Percentiles rank a stretch among this genome's conserved stretches.
phyloP scores from a whole-genome alignment of 2,797 vertebrate species.

The Manis pentadactyla region DNA sequence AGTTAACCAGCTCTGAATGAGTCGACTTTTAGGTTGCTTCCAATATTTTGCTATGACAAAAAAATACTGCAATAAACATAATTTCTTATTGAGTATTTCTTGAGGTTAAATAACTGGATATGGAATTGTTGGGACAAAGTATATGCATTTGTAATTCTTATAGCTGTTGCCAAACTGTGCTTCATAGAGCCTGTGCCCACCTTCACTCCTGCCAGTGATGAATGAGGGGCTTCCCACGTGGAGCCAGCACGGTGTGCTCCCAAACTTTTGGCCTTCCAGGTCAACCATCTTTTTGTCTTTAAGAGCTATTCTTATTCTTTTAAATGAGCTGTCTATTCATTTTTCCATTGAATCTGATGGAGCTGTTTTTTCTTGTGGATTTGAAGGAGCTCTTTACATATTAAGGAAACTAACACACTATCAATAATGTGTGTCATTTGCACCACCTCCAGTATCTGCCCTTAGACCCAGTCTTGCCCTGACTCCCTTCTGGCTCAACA shows the following conservation, averaged over 20 bases:
- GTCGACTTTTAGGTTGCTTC: not conserved
- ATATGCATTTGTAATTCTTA: not conserved
- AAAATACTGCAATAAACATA: not conserved
- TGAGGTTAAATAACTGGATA: not conserved
- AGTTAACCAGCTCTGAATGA: not conserved
- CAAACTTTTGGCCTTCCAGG: not conserved
- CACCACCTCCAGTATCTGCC: no score
- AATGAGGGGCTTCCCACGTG: not conserved
- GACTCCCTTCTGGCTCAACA: not conserved
- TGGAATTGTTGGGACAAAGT: not conserved
- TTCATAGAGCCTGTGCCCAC: not conserved
- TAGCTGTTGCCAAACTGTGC: not conserved
- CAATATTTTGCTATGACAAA: not conserved
- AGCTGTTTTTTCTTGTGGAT: not conserved
- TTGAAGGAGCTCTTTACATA: not conserved
- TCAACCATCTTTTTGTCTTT: not conserved
- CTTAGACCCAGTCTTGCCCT: not conserved
- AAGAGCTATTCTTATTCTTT: not conserved
- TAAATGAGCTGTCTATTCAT: not conserved
- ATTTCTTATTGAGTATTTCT: slow-evolving; percentile 23
- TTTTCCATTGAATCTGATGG: not conserved
- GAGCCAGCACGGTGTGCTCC: not conserved
- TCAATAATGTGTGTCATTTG: no score
- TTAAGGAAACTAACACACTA: not conserved
- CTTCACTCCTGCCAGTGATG: not conserved